Percentiles rank a stretch among this genome's conserved stretches.
phyloP scores from a whole-genome alignment of 2,888 invertebrate genomes.

The Conomelus anceps region DNA sequence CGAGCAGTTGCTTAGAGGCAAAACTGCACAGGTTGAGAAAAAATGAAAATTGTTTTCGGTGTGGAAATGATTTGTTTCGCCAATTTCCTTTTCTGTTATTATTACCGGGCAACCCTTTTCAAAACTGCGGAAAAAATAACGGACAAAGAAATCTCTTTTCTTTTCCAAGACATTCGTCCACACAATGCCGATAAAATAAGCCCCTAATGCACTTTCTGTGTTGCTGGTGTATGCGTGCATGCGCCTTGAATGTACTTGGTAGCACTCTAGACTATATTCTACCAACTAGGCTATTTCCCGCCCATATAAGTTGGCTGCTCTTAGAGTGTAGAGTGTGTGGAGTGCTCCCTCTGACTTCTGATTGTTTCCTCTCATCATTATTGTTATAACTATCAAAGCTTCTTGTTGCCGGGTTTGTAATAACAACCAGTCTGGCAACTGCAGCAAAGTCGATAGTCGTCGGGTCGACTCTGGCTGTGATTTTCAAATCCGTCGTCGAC shows the following conservation, averaged over 20 bases:
- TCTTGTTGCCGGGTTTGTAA: not conserved
- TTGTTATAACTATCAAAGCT: not conserved
- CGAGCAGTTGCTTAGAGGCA: too few relatives aligned
- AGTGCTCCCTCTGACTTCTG: not conserved
- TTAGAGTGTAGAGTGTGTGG: too few relatives aligned
- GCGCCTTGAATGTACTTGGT: not conserved
- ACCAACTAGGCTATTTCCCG: not conserved
- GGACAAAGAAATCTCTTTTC: not conserved
- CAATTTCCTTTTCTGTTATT: slow-evolving; percentile 14
- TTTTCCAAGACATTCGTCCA: not conserved
- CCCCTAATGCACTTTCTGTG: slow-evolving; percentile 9
- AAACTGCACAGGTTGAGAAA: too few relatives aligned
- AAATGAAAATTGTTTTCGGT: slow-evolving; percentile 8
- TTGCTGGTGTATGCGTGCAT: not conserved
- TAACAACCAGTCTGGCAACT: not conserved
- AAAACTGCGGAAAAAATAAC: not conserved
- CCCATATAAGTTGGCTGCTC: not conserved
- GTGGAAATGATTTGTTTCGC: slow-evolving; percentile 11
- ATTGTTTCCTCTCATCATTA: not conserved
- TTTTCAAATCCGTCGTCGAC: not conserved
- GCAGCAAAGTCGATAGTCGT: not conserved
- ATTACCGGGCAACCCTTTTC: not conserved
- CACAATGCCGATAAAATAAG: not conserved
- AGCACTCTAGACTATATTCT: not conserved
- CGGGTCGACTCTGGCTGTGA: not conserved